A percentile compares a stretch with the other conserved stretches of the same genome.
These are phyloP conservation scores for Pelmatolapia mariae DNA, from an alignment of 2,113 vertebrate species.

Conservation along the genomic window DNA sequence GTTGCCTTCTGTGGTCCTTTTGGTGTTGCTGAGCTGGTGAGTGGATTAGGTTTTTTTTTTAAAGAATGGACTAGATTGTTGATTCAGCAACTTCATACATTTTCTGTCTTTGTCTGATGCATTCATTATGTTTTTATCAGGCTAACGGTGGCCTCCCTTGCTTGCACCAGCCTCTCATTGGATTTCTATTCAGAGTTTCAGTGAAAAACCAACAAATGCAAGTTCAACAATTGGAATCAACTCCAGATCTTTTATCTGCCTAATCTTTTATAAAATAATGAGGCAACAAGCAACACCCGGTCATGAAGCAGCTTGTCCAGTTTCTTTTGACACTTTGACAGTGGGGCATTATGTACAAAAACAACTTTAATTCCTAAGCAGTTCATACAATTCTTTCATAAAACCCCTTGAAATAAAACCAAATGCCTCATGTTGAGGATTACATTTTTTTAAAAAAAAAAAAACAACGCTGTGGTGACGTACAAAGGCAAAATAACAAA, in stretches of 20 bases:
- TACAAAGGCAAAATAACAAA: background rate
- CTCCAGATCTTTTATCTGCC: background rate
- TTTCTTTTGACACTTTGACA: background rate
- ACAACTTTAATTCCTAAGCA: background rate
- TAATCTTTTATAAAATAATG: background rate
- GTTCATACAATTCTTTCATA: background rate
- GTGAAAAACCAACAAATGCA: background rate
- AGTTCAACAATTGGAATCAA: background rate
- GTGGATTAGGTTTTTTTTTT: background rate
- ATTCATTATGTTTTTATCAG: background rate
- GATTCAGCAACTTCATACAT: background rate
- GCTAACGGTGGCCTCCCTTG: background rate
- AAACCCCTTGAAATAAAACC: background rate
- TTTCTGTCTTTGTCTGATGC: background rate
- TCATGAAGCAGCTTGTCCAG: background rate
- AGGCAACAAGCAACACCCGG: background rate
- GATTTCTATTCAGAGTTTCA: background rate
- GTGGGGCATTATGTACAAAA: background rate
- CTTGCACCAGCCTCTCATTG: background rate
- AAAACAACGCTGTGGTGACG: accelerated
- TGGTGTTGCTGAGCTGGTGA: background rate
- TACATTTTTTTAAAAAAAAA: background rate
- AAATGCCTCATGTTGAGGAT: background rate
- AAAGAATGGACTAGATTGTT: background rate
- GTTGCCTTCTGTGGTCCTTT: background rate